Evolutionary conservation across 2,888 invertebrate species (phyloP).

Genomic region (Fissipunctia ypsillon): DNA sequence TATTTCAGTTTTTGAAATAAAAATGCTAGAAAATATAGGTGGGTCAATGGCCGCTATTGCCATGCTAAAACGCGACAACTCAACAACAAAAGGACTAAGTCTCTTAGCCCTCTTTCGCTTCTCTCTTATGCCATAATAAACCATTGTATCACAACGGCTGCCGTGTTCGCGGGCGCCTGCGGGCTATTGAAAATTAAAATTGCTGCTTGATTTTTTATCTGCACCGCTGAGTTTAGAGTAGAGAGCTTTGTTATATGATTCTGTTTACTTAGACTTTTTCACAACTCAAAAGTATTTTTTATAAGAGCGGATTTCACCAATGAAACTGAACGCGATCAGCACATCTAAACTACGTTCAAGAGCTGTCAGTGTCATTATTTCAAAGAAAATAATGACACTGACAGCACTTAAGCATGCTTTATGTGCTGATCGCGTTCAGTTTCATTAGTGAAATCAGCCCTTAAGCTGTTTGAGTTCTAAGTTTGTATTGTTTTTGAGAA

Average conservation of each 20-base stretch:
- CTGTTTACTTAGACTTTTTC: constrained; percentile 56
- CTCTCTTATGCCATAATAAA: constrained; percentile 74
- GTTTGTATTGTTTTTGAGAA: not conserved
- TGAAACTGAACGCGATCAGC: too few relatives aligned
- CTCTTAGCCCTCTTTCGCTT: constrained; percentile 26
- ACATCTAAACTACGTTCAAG: too few relatives aligned
- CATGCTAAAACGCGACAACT: not conserved
- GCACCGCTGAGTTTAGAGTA: constrained; percentile 77
- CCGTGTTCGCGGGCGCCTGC: constrained; percentile 82
- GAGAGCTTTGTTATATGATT: constrained; percentile 74
- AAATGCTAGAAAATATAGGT: too few relatives aligned
- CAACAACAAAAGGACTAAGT: not conserved
- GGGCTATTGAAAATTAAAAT: constrained; percentile 89
- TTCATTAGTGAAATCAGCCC: too few relatives aligned
- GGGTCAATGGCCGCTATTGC: too few relatives aligned
- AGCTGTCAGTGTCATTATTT: too few relatives aligned
- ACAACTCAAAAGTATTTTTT: constrained; percentile 31
- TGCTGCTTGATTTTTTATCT: constrained; percentile 82
- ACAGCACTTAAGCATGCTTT: too few relatives aligned
- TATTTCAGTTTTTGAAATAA: too few relatives aligned
- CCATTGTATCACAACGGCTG: constrained; percentile 80
- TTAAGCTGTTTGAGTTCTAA: constrained; percentile 8
- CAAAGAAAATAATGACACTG: too few relatives aligned
- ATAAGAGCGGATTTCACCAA: too few relatives aligned
- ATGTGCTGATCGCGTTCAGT: too few relatives aligned